Evolutionary conservation across 2,888 invertebrate species (phyloP), one percentile per base, ranked within the genome.

Genomic region (Cyclophora punctaria): DNA sequence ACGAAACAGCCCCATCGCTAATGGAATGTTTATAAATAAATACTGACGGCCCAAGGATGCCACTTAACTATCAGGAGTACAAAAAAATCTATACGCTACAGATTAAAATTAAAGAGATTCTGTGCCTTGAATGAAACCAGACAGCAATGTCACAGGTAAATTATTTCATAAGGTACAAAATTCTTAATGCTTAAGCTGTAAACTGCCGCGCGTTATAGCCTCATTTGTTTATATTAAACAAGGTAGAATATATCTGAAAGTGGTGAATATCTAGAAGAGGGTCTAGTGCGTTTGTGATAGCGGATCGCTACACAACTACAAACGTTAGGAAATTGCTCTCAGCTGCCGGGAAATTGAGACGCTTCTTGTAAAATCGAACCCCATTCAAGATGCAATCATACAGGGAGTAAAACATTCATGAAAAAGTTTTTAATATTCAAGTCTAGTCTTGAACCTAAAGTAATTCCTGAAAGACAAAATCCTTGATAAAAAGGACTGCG

Each of bases 261-360:
- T 35, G 40, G 7, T 37, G 52, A 53, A 43, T 47, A 52, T 20
- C 53, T 50, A 48, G 48, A 48, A 48, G 48, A 56, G 47, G 54
- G 5, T 37, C 4, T 37, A 37, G 37, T 37, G 37, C 37, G 37
- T 37, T 37, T 37, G 4, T 5, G 37, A 37, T 37, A 37, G 5
- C 42, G 48, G 48, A 45, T 50, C 51, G 53, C 57, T 49, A 52
- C 61, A 65, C 57, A 57, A 58, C 69, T 76, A 73, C 81, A 80
- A 81, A 80, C 79, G 71, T 64, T 63, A 80, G 83, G 83, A 85
- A 84, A 85, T 85, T 81, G 80, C 76, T 69, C 66, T 64, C 71
- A 69, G 66, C 69, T 69, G 63, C 57, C 69, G 74, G 84, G 80
- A 83, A 83, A 84, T 83, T 78, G 81, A 83, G 79, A 75, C 63